Base-by-base conservation (phyloP, 1,140 invertebrate species). In the Ceratina calcarata region DNA sequence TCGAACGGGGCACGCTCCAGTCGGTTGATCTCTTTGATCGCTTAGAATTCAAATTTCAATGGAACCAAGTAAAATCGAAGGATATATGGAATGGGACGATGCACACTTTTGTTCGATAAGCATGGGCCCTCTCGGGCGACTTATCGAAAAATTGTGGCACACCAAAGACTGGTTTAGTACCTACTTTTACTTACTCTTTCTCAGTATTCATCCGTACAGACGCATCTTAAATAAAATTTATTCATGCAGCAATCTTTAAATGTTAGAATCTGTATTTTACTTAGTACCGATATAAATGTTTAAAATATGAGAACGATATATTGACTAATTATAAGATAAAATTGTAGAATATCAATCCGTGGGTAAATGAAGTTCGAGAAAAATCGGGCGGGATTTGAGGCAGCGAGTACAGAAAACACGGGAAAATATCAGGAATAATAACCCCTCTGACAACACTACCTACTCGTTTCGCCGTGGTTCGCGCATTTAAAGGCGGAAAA, bases 31-130 rank as follows among this genome's bases (percentile, higher is more conserved):
- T 24, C 57, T 84, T 75, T 80, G 67, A 49, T 57, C 72, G 51
- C 81, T 83, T 70, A 64, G 66, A 75, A 69, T 71, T 74, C 81
- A 37, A 67, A 78, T 78, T 78, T 72, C 76, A 78, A 78, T 78
- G n/a, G 69, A 55, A 49, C 37, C 49, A 1, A 45, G 18, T 22
- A 22, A 64, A 77, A 78, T 71, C 60, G 76, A 72, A 49, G 49
- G 60, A 64, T 53, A 45, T 37, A 69, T 18, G 62, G 58, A 20
- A 45, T n/a, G 15, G n/a, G 2, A 22, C 58, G 49, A 49, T 20
- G 65, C 18, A 16, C 65, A 16, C 65, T 22, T 58, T 67, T 57
- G 53, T 60, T 12, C 55, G 65, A 61, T 77, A 61, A 77, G 55
- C 24, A 76, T 13, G 16, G 16, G 18, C 45, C 32, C 2, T 58